These are phyloP conservation scores for Gopherus evgoodei DNA, from an alignment of 2,113 vertebrate species.

Conservation along the genomic window DNA sequence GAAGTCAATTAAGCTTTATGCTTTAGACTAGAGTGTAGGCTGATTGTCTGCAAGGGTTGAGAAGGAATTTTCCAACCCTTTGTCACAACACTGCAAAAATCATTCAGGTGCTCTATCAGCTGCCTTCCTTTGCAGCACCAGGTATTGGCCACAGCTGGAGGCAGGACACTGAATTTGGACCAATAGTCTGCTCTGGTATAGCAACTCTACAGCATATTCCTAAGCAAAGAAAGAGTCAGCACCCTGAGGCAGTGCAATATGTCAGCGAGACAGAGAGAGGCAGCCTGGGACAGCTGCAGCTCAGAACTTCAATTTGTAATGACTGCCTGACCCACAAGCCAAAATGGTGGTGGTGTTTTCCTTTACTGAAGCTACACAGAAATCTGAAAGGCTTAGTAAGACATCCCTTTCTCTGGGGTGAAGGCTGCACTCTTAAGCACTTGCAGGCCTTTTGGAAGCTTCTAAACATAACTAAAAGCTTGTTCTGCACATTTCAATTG, in stretches of 20 bases:
- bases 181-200: neutral
- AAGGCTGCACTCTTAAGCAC: conserved; percentile 11
- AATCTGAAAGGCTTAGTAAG: neutral
- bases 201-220: neutral
- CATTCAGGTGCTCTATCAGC: neutral
- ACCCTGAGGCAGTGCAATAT: neutral
- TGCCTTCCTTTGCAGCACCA: neutral
- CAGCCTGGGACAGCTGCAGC: neutral
- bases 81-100: neutral
- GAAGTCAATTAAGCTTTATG: neutral
- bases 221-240: neutral
- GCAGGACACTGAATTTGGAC: neutral
- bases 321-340: neutral
- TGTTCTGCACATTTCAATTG: neutral
- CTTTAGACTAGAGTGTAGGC: neutral
- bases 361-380: neutral
- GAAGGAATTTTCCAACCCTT: neutral
- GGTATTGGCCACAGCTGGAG: neutral
- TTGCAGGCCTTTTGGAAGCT: neutral
- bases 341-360: neutral
- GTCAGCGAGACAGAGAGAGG: neutral
- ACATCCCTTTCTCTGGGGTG: neutral
- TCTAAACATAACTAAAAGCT: conserved; percentile 9
- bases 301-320: neutral
- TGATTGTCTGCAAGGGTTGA: neutral